phyloP scores from a whole-genome alignment of 2,113 vertebrate genomes.

The Siniperca knerii region DNA sequence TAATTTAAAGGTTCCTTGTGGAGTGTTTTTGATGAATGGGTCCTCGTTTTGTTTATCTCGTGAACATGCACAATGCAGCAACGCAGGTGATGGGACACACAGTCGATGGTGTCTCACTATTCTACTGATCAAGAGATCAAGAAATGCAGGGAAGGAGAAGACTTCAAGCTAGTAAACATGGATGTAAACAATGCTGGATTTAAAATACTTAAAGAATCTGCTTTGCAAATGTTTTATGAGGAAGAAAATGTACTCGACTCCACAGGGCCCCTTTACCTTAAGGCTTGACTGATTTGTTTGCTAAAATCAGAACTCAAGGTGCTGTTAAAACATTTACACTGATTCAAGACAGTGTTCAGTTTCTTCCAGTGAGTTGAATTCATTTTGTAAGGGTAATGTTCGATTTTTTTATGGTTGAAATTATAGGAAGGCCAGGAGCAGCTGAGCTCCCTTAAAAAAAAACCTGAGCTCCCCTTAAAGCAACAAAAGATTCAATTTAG shows the following conservation, averaged over 20 bases:
- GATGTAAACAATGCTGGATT: neutral
- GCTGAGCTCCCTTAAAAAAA: conserved; percentile 24
- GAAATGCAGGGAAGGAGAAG: neutral
- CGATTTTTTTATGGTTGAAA: conserved; percentile 34
- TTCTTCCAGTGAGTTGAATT: conserved; percentile 23
- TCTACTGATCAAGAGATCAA: neutral
- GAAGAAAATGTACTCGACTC: neutral
- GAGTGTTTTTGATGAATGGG: neutral
- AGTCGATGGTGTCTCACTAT: too few species aligned
- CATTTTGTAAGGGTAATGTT: conserved; percentile 27
- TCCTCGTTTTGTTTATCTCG: too few species aligned
- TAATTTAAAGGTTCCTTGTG: neutral
- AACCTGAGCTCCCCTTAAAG: conserved; percentile 25
- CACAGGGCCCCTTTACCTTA: neutral
- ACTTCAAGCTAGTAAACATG: neutral
- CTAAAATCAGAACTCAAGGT: neutral
- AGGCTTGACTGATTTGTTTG: neutral
- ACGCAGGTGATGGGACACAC: neutral
- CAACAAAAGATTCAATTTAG: conserved; percentile 55
- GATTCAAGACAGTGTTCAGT: neutral
- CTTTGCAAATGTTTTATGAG: neutral
- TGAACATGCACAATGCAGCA: too few species aligned
- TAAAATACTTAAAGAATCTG: neutral
- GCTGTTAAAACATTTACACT: conserved; percentile 22
- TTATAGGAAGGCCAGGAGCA: conserved; percentile 38